Conservation (phyloP, 2,888 invertebrate genomes). For the Pyralis farinalis region DNA sequence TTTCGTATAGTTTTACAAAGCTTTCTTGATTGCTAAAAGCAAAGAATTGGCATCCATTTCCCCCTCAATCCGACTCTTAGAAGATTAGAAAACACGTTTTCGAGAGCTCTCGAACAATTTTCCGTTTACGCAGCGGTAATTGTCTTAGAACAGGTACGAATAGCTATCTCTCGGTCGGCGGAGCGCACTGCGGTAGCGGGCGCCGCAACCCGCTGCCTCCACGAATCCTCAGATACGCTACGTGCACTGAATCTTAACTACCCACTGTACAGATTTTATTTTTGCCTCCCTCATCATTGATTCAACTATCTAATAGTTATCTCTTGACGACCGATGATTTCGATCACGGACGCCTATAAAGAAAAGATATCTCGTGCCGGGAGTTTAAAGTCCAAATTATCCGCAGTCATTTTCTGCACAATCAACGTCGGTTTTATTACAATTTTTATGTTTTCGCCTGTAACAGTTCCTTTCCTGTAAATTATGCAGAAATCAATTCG, state of each 20-base stretch:
- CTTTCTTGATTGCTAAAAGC: constrained; percentile 52
- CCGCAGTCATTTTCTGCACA: constrained; percentile 22
- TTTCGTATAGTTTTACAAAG: constrained; percentile 35
- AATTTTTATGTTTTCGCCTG: constrained; percentile 45
- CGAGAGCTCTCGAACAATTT: constrained; percentile 67
- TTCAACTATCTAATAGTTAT: constrained; percentile 72
- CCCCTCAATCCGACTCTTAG: constrained; percentile 43
- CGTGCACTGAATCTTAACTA: constrained; percentile 73
- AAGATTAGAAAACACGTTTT: constrained; percentile 74
- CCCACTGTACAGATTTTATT: constrained; percentile 75
- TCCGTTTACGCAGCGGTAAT: constrained; percentile 76
- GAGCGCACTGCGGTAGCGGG: constrained; percentile 67
- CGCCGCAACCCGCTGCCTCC: constrained; percentile 50
- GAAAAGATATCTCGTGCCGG: constrained; percentile 16
- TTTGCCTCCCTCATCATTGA: constrained; percentile 65
- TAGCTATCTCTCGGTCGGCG: constrained; percentile 46
- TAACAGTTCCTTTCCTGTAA: constrained; percentile 56
- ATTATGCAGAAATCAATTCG: constrained; percentile 77
- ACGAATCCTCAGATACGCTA: constrained; percentile 65
- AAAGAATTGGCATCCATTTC: constrained; percentile 43
- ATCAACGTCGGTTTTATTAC: constrained; percentile 41
- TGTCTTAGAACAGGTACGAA: constrained; percentile 69
- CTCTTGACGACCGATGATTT: constrained; percentile 46
- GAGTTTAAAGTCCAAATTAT: constrained; percentile 27
- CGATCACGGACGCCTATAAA: constrained; percentile 26